Percentiles rank a stretch among this genome's conserved stretches.
phyloP scores from a whole-genome alignment of 2,113 vertebrate genomes.

The Syngnathus typhle region DNA sequence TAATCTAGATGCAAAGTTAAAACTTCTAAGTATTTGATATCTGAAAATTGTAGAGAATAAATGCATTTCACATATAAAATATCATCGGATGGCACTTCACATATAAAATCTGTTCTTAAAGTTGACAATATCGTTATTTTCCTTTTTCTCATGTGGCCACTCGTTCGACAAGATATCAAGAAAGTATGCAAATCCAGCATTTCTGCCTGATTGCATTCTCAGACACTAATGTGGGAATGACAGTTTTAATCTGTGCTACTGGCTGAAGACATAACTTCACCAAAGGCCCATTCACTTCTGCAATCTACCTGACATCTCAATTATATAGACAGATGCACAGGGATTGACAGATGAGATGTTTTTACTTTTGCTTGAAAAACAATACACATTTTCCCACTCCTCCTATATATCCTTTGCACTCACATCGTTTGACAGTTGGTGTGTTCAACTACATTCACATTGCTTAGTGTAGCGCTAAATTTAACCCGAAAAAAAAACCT shows the following conservation, averaged over 20 bases:
- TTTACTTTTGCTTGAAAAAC: constrained; percentile 4
- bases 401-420: not conserved
- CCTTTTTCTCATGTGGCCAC: not conserved
- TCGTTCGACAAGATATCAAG: constrained; percentile 9
- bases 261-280: constrained; percentile 30
- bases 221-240: constrained; percentile 39
- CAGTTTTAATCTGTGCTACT: constrained; percentile 49
- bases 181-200: constrained; percentile 19
- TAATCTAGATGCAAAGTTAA: not conserved
- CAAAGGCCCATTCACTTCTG: constrained; percentile 25
- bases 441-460: not conserved
- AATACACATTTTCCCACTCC: constrained; percentile 13
- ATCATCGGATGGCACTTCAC: too few species aligned
- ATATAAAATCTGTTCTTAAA: not conserved
- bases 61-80: too few species aligned
- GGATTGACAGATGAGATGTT: constrained; percentile 24
- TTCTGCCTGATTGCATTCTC: constrained; percentile 34
- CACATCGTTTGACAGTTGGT: constrained; percentile 13
- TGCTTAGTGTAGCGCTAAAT: not conserved
- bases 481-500: not conserved
- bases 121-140: not conserved
- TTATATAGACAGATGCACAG: constrained; percentile 48
- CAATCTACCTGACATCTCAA: constrained; percentile 44
- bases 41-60: not conserved
- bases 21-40: not conserved